Conservation (phyloP, 2,113 vertebrate species). For the Nansenia antarctica region DNA sequence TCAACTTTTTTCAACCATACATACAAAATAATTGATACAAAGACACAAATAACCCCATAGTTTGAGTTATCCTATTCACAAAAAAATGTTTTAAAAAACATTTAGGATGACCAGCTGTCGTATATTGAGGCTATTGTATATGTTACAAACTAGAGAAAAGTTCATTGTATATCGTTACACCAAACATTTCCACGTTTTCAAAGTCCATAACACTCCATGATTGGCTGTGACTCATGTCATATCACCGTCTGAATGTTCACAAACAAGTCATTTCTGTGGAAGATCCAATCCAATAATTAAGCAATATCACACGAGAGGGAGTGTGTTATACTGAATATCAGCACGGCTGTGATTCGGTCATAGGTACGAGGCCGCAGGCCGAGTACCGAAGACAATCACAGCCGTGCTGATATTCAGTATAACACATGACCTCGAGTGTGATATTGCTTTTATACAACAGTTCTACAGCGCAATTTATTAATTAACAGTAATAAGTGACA, state of each 20-base stretch:
- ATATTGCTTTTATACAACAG: too few species aligned
- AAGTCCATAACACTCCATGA: background rate
- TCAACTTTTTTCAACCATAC: background rate
- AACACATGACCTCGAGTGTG: too few species aligned
- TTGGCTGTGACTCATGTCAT: background rate
- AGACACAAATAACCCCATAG: background rate
- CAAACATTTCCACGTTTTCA: background rate
- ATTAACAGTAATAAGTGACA: too few species aligned
- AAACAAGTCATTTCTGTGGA: background rate
- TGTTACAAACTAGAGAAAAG: background rate
- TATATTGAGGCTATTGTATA: background rate
- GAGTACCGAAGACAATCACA: too few species aligned
- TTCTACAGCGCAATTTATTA: too few species aligned
- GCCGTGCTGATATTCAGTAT: too few species aligned
- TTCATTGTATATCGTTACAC: too few species aligned
- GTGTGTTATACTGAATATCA: too few species aligned
- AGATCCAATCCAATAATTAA: background rate
- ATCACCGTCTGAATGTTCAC: background rate
- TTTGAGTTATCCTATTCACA: conserved; percentile 9
- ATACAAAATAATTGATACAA: conserved; percentile 16
- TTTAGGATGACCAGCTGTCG: background rate
- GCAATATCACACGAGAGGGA: background rate
- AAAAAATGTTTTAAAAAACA: background rate
- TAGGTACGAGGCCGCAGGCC: too few species aligned
- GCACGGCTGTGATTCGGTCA: too few species aligned